Conservation (phyloP, 2,113 vertebrate genomes). For the Myrmecophaga tridactyla region DNA sequence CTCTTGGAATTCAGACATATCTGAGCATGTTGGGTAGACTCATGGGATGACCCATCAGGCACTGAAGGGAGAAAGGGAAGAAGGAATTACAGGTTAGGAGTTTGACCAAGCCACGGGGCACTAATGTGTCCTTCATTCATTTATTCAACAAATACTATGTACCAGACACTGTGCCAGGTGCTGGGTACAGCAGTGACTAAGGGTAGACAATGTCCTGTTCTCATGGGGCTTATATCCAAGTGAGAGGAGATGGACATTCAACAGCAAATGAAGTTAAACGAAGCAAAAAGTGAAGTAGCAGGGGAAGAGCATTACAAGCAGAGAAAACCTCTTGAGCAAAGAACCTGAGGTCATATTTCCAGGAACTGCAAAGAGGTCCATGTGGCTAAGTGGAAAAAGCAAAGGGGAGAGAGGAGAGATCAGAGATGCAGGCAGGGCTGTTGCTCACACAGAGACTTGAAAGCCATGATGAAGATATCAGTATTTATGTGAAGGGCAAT, state of each 20-base stretch:
- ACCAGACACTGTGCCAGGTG: background rate
- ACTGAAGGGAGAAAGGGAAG: background rate
- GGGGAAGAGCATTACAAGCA: background rate
- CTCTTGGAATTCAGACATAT: slow-evolving; percentile 33
- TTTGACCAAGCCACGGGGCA: background rate
- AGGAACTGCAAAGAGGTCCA: slow-evolving; percentile 36
- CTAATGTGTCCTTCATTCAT: background rate
- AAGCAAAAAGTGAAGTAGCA: background rate
- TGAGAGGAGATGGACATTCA: slow-evolving; percentile 23
- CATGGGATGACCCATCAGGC: background rate
- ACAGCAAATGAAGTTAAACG: background rate
- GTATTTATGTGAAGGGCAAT: background rate
- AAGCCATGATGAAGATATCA: background rate
- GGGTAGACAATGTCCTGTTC: background rate
- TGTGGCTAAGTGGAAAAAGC: background rate
- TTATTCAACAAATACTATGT: background rate
- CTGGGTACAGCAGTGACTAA: background rate
- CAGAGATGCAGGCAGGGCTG: background rate
- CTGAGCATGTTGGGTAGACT: background rate
- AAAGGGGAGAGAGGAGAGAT: background rate
- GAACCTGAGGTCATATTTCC: background rate
- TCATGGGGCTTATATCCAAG: background rate
- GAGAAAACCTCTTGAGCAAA: slow-evolving; percentile 44
- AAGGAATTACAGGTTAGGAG: background rate
- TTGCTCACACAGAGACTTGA: background rate